Percentiles rank a stretch among this genome's conserved stretches.
phyloP scores from a whole-genome alignment of 1,140 invertebrate species.

The Octopus sinensis region DNA sequence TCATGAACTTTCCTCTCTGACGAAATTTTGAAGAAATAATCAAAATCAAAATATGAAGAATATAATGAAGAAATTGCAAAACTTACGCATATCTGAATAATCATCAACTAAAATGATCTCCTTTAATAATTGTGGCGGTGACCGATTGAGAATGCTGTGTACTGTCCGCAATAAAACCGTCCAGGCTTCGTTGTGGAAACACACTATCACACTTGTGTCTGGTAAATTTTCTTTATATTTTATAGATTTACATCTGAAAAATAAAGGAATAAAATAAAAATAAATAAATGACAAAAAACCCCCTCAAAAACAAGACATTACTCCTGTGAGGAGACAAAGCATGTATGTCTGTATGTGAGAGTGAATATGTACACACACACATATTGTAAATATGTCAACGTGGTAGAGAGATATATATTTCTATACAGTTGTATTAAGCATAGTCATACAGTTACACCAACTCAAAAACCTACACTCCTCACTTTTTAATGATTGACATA shows the following conservation, averaged over 20 bases:
- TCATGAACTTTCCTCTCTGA: too few relatives aligned
- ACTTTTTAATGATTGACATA: too few relatives aligned
- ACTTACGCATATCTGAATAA: slow-evolving; percentile 93
- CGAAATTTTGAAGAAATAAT: too few relatives aligned
- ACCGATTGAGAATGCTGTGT: slow-evolving; percentile 80
- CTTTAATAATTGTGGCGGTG: slow-evolving; percentile 74
- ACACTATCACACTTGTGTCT: slow-evolving; percentile 90
- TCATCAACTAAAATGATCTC: slow-evolving; percentile 91
- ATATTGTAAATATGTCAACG: too few relatives aligned
- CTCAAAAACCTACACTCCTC: too few relatives aligned
- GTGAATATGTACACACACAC: too few relatives aligned
- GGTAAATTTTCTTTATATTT: slow-evolving; percentile 76
- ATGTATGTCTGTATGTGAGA: too few relatives aligned
- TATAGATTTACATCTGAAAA: background rate
- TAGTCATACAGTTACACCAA: too few relatives aligned
- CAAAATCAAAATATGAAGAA: too few relatives aligned
- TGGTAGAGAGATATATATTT: too few relatives aligned
- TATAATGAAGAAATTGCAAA: background rate
- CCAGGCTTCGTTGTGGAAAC: slow-evolving; percentile 80
- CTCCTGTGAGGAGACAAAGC: background rate
- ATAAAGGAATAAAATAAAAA: background rate
- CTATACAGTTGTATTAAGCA: too few relatives aligned
- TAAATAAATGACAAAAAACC: background rate
- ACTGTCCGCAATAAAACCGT: slow-evolving; percentile 80
- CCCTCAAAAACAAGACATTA: background rate